These are phyloP conservation scores for Papilio gigon DNA, from an alignment of 2,888 invertebrate species.

Conservation along the genomic window DNA sequence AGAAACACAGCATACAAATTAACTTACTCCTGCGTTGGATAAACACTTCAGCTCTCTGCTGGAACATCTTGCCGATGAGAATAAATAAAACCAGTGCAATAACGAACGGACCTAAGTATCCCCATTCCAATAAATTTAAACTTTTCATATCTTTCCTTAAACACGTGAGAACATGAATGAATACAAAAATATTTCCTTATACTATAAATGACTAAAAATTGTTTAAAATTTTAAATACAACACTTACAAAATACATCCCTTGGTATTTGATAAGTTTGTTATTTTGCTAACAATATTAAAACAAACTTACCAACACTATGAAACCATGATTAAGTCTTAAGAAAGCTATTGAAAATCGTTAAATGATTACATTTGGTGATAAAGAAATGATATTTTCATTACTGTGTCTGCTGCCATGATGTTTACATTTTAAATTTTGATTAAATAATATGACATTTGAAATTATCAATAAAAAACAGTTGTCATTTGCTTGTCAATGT, in stretches of 20 bases:
- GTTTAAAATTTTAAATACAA: too few relatives aligned
- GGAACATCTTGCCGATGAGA: slow-evolving; percentile 67
- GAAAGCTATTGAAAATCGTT: not conserved
- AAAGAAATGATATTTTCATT: not conserved
- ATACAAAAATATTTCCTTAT: too few relatives aligned
- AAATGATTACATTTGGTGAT: not conserved
- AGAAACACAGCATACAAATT: not conserved
- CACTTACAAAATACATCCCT: too few relatives aligned
- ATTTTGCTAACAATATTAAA: not conserved
- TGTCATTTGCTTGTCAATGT: too few relatives aligned
- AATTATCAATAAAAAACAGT: too few relatives aligned
- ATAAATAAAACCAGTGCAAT: slow-evolving; percentile 68
- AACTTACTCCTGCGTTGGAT: slow-evolving; percentile 61
- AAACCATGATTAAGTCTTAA: not conserved
- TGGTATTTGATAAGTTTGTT: too few relatives aligned
- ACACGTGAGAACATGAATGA: not conserved
- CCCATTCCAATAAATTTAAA: slow-evolving; percentile 59
- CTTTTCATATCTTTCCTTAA: not conserved
- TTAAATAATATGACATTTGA: not conserved
- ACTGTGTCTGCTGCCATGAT: not conserved
- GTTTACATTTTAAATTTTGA: not conserved
- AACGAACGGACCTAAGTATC: slow-evolving; percentile 60
- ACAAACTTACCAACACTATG: not conserved
- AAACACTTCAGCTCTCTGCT: slow-evolving; percentile 59
- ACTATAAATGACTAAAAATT: too few relatives aligned